Evolutionary conservation across 1,140 invertebrate species (phyloP), one percentile per base, ranked within the genome.

Genomic region (Medauroidea extradentata): DNA sequence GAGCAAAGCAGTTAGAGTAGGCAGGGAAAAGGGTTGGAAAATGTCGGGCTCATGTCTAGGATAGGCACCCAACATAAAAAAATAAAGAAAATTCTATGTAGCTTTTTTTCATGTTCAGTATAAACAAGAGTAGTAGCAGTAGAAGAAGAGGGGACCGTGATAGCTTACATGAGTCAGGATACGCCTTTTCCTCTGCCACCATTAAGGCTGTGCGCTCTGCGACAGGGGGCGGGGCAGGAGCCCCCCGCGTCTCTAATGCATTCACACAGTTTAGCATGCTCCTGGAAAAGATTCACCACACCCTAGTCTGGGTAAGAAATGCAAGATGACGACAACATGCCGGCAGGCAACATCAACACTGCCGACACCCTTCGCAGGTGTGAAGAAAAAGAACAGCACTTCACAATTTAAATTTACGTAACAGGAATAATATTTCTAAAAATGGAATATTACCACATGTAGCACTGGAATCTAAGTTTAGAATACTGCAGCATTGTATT

Each of bases 201-300:
- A 88, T 86, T 75, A 88, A 81, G 68, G 85, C 84, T 67, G 86
- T 84, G 68, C 84, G 86, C 73, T 88, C 86, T 63, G 84, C 83
- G 64, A 83, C 84, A 62, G 85, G 56, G 42, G 44, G 85, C 73
- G 88, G 79, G 78, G n/a, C n/a, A n/a, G 29, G 29, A 11, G 29
- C 29, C 29, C 29, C 29, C 29, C 87, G 85, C 74, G 85, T 85
- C 75, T 89, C 87, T 78, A 89, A 81, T 61, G 86, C 83, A 80
- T 89, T 90, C 74, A 89, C 87, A 80, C 87, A 89, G 83, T 90
- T 90, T 81, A 89, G 81, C 86, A 89, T 89, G 81, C 87, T 90
- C 81, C 87, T 88, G 81, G 51, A 80, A 84, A 87, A 85, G 70
- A 61, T 58, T 63, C 58, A 52, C 54, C 63, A 63, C 60, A 64